A percentile compares a stretch with the other conserved stretches of the same genome.
phyloP scores from a whole-genome alignment of 2,888 invertebrate genomes.

The Lepidocyrtoides sp. region DNA sequence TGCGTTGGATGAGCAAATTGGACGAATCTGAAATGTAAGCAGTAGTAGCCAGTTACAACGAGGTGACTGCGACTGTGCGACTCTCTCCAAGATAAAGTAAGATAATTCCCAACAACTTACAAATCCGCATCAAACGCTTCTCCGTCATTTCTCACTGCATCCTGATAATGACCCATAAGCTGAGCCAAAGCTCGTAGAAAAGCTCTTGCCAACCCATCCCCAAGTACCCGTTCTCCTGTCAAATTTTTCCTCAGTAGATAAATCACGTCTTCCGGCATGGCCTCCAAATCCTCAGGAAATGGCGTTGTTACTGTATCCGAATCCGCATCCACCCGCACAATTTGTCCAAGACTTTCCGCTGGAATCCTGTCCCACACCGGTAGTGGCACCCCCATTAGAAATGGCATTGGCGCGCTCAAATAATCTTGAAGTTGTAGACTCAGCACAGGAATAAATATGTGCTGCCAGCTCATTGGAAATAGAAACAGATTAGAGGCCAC shows the following conservation, averaged over 20 bases:
- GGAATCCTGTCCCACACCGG: conserved; percentile 92
- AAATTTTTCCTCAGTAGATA: conserved; percentile 86
- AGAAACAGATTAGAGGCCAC: conserved; percentile 98
- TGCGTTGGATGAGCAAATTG: conserved; percentile 94
- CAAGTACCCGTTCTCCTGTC: conserved; percentile 87
- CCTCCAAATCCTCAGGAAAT: conserved; percentile 94
- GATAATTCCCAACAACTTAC: too few relatives aligned
- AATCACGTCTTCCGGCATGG: conserved; percentile 96
- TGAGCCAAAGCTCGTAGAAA: conserved; percentile 97
- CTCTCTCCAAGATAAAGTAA: too few relatives aligned
- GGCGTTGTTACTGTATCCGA: conserved; percentile 94
- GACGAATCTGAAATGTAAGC: conserved; percentile 92
- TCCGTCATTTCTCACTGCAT: conserved; percentile 90
- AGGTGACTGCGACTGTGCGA: too few relatives aligned
- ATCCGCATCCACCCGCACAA: conserved; percentile 97
- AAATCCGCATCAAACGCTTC: conserved; percentile 82
- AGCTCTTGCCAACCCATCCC: conserved; percentile 97
- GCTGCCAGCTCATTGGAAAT: conserved; percentile 99
- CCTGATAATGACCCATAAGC: conserved; percentile 97
- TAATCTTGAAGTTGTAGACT: conserved; percentile 96
- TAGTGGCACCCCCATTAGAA: conserved; percentile 97
- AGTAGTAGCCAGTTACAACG: too few relatives aligned
- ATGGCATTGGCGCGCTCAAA: conserved; percentile 98
- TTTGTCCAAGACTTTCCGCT: conserved; percentile 94
- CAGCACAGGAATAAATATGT: conserved; percentile 98